These are phyloP conservation scores for Guaruba guarouba DNA, from an alignment of 2,113 vertebrate species.

Conservation along the genomic window DNA sequence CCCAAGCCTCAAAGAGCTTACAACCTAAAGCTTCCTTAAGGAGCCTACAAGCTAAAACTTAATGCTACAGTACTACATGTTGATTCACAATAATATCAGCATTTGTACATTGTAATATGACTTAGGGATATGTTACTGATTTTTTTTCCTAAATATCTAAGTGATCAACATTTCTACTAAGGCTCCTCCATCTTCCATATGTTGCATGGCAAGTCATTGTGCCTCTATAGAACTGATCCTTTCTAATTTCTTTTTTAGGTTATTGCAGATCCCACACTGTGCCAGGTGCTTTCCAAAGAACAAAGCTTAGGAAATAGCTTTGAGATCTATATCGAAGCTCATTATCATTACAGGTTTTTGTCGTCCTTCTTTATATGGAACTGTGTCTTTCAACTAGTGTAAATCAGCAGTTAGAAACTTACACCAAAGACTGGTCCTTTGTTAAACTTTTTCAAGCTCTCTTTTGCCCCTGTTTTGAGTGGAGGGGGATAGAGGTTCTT, in stretches of 20 bases:
- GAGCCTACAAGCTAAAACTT: not conserved
- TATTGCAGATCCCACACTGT: not conserved
- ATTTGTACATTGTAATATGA: constrained; percentile 3
- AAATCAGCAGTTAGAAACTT: not conserved
- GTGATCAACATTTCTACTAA: not conserved
- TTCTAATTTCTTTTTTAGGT: not conserved
- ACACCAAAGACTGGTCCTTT: not conserved
- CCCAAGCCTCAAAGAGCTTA: not conserved
- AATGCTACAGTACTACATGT: not conserved
- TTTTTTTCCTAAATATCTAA: not conserved
- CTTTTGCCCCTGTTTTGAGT: not conserved
- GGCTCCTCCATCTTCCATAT: not conserved
- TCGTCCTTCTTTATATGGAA: not conserved
- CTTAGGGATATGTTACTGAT: not conserved
- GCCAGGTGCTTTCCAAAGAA: not conserved
- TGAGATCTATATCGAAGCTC: constrained; percentile 1
- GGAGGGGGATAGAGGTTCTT: not conserved
- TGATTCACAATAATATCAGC: not conserved
- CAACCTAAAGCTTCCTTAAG: constrained; percentile 7
- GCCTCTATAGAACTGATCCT: not conserved
- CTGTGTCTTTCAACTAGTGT: not conserved
- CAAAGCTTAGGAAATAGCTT: not conserved
- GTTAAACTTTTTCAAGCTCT: not conserved
- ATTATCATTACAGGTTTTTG: not conserved
- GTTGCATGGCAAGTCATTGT: not conserved